Base-by-base conservation (phyloP, 1,140 invertebrate genomes). In the Harlomillsia oculata region DNA sequence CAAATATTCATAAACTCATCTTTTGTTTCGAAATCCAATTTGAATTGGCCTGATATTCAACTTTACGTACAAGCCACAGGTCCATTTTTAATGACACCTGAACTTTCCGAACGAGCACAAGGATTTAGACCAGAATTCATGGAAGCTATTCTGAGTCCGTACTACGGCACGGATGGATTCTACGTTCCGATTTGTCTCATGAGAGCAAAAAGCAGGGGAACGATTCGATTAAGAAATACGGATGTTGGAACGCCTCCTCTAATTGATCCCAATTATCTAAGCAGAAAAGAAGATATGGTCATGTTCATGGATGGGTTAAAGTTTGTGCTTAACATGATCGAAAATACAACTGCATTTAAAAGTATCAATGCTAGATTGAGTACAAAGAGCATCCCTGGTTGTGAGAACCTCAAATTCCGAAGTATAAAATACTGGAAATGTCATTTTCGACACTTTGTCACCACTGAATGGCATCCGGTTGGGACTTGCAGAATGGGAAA, bases 401-500 rank as follows among this genome's bases (percentile, higher is more conserved):
- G 50, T 26, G 40, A 40, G n/a, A 8, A 20, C 6, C 26, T 9
- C 21, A 23, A 39, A 14, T 40, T 39, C 23, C 13, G 21, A 18
- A 39, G 9, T 52, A 21, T 39, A 11, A 20, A 18, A 6, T 52
- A 52, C 34, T 52, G 50, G 32, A 28, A 37, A 13, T 52, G 40
- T 20, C 18, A n/a, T 14, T 8, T 41, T 18, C 40, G 40, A 11
- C 20, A 41, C 18, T 8, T 14, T 8, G 40, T 18, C 40, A 41
- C 40, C 8, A 41, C 40, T 18, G 20, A 11, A 8, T 41, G 20
- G 13, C 40, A 41, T 18, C 40, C 40, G 9, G 40, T 41, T 41
- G 40, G 40, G 6, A 41, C 40, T 11, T 41, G 40, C 18, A 18
- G 6, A 20, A 89, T 89, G 87, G 86, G 85, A 9, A 76, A 79